Base-by-base conservation (phyloP, 2,888 invertebrate genomes). In the Apamea monoglypha region DNA sequence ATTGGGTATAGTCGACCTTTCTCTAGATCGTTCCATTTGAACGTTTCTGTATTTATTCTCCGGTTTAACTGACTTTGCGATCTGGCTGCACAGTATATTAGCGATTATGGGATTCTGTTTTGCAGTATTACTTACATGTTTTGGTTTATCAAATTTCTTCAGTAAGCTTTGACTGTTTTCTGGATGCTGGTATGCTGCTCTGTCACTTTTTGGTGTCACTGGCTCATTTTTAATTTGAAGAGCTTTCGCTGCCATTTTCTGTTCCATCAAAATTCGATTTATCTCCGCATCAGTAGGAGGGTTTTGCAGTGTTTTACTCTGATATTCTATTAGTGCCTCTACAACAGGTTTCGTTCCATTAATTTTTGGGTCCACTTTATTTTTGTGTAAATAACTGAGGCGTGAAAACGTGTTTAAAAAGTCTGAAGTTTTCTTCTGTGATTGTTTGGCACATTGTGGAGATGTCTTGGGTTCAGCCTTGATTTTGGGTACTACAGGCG, bases 381-480 rank as follows among this genome's bases (percentile, higher is more conserved):
- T 95, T 90, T 95, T 96, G 86, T 96, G 96, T 92, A 96, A 93
- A 84, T 96, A 97, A 85, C 94, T 96, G 71, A 95, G 94, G 50
- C 97, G 94, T 25, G 96, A 92, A 88, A 96, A 97, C 5, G 97
- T 97, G 76, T 96, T 95, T 5, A 94, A 94, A 47, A 93, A 94
- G 76, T 92, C 92, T 56, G 90, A 90, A 61, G 76, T 36, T 88
- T 94, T 95, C 89, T 94, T 95, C 72, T 90, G 92, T 63, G 84
- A 61, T 87, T 87, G 90, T 95, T 95, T 95, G 93, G 94, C 93
- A 94, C 93, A 85, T 89, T 89, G 92, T 68, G 90, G 86, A 86
- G 82, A 78, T 59, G 89, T 64, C 76, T 89, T 90, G 36, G 85
- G 72, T 86, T 93, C 90, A 78, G 86, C 61, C 76, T 91, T 91